Conservation (phyloP, 2,888 invertebrate genomes). For the Tanytarsus gracilentus region DNA sequence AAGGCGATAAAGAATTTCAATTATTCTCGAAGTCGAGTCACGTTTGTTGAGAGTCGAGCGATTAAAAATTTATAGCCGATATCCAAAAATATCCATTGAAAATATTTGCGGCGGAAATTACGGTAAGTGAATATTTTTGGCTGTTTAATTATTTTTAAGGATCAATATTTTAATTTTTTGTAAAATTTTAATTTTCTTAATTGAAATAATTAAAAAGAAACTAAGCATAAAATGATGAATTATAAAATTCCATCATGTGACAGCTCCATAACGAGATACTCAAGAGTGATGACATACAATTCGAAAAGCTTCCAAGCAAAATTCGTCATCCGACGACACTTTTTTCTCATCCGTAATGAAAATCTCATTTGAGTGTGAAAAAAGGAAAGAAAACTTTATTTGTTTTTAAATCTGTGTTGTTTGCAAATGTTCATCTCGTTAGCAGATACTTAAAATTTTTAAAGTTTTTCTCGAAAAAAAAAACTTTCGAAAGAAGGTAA, state of each 20-base stretch:
- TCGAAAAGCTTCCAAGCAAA: constrained; percentile 2
- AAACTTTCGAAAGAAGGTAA: background rate
- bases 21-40: no score
- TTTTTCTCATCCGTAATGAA: background rate
- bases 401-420: background rate
- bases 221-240: background rate
- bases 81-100: background rate
- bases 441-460: constrained; percentile 8
- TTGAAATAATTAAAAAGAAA: background rate
- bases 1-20: no score
- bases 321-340: background rate
- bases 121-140: no score
- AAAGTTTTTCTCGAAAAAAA: background rate
- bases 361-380: background rate
- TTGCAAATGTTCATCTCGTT: constrained; percentile 4
- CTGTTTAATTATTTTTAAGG: no score
- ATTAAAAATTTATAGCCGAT: no score
- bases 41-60: no score
- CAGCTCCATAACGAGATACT: constrained; percentile 4
- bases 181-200: no score
- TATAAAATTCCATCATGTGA: constrained; percentile 1
- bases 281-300: background rate
- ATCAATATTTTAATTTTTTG: no score
- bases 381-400: no score
- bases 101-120: background rate